Evolutionary conservation across 2,113 vertebrate genomes (phyloP), one percentile per base, ranked within the genome.

Genomic region (Anguilla japonica): DNA sequence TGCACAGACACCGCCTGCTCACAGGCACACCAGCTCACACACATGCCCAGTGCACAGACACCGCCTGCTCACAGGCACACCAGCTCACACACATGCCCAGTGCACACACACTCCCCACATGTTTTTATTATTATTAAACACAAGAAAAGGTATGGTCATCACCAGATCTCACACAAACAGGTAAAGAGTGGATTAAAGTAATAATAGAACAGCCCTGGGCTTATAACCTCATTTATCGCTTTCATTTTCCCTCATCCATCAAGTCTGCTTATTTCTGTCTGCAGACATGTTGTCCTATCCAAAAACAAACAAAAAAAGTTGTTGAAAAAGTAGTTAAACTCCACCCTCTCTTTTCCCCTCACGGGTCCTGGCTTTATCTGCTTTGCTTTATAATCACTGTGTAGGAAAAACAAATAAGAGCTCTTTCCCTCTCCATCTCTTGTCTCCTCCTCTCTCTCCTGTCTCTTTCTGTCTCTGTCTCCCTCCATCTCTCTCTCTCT

Each of bases 351-450:
- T 82, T 85, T 84, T 87, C 86, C 82, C 80, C 89, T 88, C 85
- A 89, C 87, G 79, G 41, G 8, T 83, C 86, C 22, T 60, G 88
- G 90, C 91, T 87, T n/a, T 26, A 60, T 91, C 88, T 86, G 41
- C 13, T 41, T 11, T 92, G 87, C 86, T 90, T 90, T 88, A 93
- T 87, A 84, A 89, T 88, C 83, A 82, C 86, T 0, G 81, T 85
- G 86, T 83, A 89, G 90, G 91, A 80, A 50, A 89, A 89, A 89
- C 91, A 90, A 92, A 92, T 90, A 91, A 91, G 5, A 87, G 56
- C 81, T 91, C 89, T 91, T 91, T 93, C 89, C 91, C 84, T 85
- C 89, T 91, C 56, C 0, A 3, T 60, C 56, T 20, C 56, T 1
- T 60, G 9, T 60, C 87, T 89, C 90, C 57, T 80, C 60, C 83